Base-by-base conservation (phyloP, 1,140 invertebrate species). In the Doryteuthis pealeii region DNA sequence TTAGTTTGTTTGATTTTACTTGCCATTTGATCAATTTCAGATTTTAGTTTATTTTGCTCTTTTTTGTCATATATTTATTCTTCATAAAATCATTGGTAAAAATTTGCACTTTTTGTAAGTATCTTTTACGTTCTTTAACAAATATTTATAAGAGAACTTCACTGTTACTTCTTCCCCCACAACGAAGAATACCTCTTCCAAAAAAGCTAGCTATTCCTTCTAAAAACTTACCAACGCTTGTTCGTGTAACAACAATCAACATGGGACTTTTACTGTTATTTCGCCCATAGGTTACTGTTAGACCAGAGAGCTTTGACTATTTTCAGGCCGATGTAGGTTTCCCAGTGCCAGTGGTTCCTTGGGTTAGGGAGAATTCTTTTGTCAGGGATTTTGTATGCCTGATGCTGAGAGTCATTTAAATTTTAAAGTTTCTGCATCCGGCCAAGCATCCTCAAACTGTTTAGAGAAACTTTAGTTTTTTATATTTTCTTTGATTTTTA, bases 211-310 rank as follows among this genome's bases (percentile, higher is more conserved):
- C n/a, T n/a, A n/a, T n/a, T n/a, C n/a, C n/a, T n/a, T n/a, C n/a
- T 96, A 85, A 88, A 96, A 96, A 83, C 96, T 94, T 89, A 96
- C 95, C 2, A 96, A 83, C 1, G 95, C 94, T 86, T 96, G 83
- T 96, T 96, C 0, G 94, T 95, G 78, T 92, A 95, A 81, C 94
- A 94, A 96, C 91, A 14, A 96, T 89, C 1, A 96, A 85, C 72
- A 96, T 92, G 5, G 93, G 92, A 6, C 74, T 74, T 4, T 45
- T 12, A 14, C n/a, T 31, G 33, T 75, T 33, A 1, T 32, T 69
- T 31, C 75, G 80, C n/a, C 85, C 86, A 87, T 10, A 81, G 35
- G 3, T 75, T 49, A 40, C 70, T 67, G 78, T 89, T 89, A 22
- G 81, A 71, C 1, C 89, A 76, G 4, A 89, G 75, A 26, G 81